Percentiles rank a stretch among this genome's conserved stretches.
Evolutionary conservation across 2,888 invertebrate species (phyloP).

Genomic region (Yponomeuta sedellus): DNA sequence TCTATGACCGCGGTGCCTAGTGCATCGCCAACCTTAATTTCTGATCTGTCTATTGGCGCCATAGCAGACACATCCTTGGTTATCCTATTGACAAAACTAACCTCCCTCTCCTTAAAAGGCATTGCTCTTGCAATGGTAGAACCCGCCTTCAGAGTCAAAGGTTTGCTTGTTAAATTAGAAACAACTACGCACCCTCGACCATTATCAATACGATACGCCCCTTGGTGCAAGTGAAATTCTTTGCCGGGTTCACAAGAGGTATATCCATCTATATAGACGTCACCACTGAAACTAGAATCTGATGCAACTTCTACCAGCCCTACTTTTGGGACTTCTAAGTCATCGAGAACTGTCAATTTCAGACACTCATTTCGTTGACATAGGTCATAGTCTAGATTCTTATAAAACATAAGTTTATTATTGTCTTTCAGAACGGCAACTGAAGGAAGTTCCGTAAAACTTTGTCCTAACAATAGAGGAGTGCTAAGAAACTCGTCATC

Average conservation of each 20-base stretch:
- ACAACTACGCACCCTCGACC: slow-evolving; percentile 21
- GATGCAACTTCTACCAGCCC: not conserved
- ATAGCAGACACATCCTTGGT: slow-evolving; percentile 6
- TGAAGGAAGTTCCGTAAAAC: slow-evolving; percentile 13
- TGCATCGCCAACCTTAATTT: slow-evolving; percentile 19
- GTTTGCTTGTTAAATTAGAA: slow-evolving; percentile 8
- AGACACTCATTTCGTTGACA: slow-evolving; percentile 9
- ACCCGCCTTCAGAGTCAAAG: slow-evolving; percentile 11
- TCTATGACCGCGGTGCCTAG: slow-evolving; percentile 5
- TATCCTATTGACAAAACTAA: slow-evolving; percentile 18
- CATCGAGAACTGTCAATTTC: slow-evolving; percentile 12
- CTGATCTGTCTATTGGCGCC: slow-evolving; percentile 16
- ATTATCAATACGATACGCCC: slow-evolving; percentile 18
- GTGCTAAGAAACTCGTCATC: slow-evolving; percentile 5
- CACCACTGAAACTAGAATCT: slow-evolving; percentile 19
- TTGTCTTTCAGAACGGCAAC: slow-evolving; percentile 14
- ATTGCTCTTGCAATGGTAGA: slow-evolving; percentile 18
- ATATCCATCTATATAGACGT: slow-evolving; percentile 22
- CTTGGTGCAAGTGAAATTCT: slow-evolving; percentile 21
- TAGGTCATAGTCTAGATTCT: slow-evolving; percentile 19
- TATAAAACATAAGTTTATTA: slow-evolving; percentile 21
- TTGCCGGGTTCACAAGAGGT: slow-evolving; percentile 18
- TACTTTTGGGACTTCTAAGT: slow-evolving; percentile 2
- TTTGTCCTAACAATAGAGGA: slow-evolving; percentile 15
- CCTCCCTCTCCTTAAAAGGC: slow-evolving; percentile 14